These are phyloP conservation scores for Rhinichthys osculus DNA, from an alignment of 2,797 vertebrate genomes.

Conservation along the genomic window DNA sequence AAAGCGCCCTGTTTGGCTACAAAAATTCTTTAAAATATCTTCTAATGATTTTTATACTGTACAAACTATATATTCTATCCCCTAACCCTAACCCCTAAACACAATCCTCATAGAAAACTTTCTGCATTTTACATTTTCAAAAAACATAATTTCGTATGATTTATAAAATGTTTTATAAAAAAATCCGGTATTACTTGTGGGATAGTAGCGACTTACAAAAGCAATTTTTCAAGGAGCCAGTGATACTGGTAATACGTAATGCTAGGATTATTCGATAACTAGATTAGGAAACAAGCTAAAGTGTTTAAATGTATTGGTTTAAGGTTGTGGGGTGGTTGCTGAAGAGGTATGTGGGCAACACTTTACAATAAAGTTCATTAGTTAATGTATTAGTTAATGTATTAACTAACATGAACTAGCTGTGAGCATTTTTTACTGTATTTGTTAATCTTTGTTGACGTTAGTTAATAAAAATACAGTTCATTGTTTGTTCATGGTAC, in stretches of 20 bases:
- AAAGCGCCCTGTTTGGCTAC: too few relatives aligned
- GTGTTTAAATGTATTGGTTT: neutral
- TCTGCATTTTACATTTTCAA: neutral
- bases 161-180: too few relatives aligned
- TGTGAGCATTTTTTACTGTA: too few relatives aligned
- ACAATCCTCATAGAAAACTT: neutral
- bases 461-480: too few relatives aligned
- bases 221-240: neutral
- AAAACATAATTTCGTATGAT: neutral
- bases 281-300: neutral
- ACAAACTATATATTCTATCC: neutral
- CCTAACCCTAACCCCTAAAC: neutral
- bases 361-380: too few relatives aligned
- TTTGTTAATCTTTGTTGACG: too few relatives aligned
- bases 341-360: too few relatives aligned
- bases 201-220: neutral
- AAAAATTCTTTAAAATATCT: too few relatives aligned
- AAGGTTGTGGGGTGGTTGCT: neutral
- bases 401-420: too few relatives aligned
- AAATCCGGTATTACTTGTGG: neutral
- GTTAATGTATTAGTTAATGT: too few relatives aligned
- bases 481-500: too few relatives aligned
- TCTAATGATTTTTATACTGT: neutral
- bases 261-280: neutral
- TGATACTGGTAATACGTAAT: neutral